Percentiles rank a stretch among this genome's conserved stretches.
These are phyloP conservation scores for Eueides isabella DNA, from an alignment of 1,140 invertebrate species.

Conservation along the genomic window DNA sequence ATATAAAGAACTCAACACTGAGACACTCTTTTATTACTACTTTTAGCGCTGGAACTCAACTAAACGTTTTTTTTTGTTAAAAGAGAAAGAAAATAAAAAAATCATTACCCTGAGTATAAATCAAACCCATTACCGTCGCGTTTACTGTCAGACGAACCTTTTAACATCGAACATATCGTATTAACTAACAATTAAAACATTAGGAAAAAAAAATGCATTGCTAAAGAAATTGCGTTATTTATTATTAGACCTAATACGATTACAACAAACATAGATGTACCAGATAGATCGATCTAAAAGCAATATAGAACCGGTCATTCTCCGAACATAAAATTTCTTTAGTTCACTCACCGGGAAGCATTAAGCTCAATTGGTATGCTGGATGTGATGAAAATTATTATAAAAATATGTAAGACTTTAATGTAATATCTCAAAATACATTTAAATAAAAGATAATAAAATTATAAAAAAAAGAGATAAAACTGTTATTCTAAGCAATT, in stretches of 20 bases:
- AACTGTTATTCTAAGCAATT: background rate
- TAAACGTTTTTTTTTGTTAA: no score
- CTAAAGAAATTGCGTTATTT: background rate
- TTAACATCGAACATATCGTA: background rate
- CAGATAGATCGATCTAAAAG: conserved; percentile 10
- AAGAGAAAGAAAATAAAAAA: no score
- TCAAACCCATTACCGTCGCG: no score
- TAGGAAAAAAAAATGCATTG: background rate
- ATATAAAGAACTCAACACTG: no score
- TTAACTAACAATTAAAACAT: background rate
- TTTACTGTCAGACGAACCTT: no score
- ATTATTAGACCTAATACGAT: background rate
- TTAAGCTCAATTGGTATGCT: conserved; percentile 8
- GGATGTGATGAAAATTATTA: background rate
- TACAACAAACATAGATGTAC: conserved; percentile 4
- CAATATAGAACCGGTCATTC: conserved; percentile 12
- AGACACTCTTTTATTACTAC: no score
- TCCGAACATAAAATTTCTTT: conserved; percentile 19
- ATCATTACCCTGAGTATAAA: no score
- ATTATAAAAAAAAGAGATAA: background rate
- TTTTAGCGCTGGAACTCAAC: no score
- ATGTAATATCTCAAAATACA: background rate
- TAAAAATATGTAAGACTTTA: background rate
- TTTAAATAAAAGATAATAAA: background rate
- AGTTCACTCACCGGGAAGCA: conserved; percentile 7